Conservation (phyloP, 2,888 invertebrate species). For the Anaspis maculata region DNA sequence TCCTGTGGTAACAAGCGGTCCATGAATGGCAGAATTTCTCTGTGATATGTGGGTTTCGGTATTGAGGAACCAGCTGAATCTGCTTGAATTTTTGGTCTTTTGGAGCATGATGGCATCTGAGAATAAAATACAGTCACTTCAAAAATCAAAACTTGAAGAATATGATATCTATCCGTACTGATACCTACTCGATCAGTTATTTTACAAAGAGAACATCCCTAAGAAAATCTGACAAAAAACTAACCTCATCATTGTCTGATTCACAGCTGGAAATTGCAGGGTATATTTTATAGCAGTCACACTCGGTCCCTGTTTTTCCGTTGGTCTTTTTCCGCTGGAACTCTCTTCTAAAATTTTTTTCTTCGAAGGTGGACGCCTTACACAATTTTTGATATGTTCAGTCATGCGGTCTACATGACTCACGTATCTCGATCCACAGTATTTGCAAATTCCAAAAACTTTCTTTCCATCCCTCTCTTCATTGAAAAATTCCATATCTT, state of each 20-base stretch:
- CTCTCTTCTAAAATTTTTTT: not conserved
- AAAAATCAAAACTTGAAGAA: not conserved
- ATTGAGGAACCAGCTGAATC: no score
- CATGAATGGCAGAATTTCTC: not conserved
- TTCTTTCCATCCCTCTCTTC: not conserved
- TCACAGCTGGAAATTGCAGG: not conserved
- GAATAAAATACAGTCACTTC: not conserved
- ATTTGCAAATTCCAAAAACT: not conserved
- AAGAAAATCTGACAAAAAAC: not conserved
- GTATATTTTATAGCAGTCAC: no score
- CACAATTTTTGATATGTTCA: not conserved
- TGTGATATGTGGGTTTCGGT: not conserved
- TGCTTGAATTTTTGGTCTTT: not conserved
- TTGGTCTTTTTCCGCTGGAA: not conserved
- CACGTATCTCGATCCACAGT: not conserved
- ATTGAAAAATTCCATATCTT: not conserved
- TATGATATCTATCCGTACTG: not conserved
- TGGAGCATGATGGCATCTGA: not conserved
- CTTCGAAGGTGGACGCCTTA: not conserved
- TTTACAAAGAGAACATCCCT: not conserved
- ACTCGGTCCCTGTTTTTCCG: not conserved
- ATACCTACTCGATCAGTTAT: no score
- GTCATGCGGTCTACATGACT: not conserved
- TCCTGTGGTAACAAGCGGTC: not conserved
- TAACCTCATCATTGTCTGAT: not conserved